These are phyloP conservation scores for Laupala kohalensis DNA, from an alignment of 1,140 invertebrate species.

Conservation along the genomic window DNA sequence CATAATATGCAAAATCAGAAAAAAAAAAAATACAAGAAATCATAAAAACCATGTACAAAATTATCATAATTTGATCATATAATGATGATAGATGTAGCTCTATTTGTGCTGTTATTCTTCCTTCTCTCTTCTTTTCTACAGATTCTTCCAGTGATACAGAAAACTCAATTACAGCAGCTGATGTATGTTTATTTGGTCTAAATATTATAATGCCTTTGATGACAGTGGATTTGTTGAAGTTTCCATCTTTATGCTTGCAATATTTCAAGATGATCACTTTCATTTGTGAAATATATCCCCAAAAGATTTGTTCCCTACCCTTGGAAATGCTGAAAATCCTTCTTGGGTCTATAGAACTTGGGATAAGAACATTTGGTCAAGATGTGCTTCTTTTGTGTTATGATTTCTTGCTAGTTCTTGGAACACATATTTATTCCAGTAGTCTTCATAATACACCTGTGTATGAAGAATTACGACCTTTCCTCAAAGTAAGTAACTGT, in stretches of 20 bases:
- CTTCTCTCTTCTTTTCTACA: slow-evolving; percentile 10
- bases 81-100: no score
- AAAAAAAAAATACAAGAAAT: no score
- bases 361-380: slow-evolving; percentile 49
- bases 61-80: no score
- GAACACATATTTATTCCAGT: slow-evolving; percentile 31
- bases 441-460: slow-evolving; percentile 28
- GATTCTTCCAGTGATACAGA: slow-evolving; percentile 21
- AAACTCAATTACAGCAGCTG: slow-evolving; percentile 35
- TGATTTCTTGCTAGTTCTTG: slow-evolving; percentile 46
- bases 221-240: slow-evolving; percentile 56
- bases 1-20: no score
- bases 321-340: slow-evolving; percentile 42
- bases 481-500: slow-evolving; percentile 43
- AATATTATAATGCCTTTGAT: slow-evolving; percentile 63
- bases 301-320: slow-evolving; percentile 39
- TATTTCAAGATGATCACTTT: slow-evolving; percentile 50
- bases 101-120: no score
- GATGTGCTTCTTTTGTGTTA: slow-evolving; percentile 48
- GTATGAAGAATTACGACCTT: slow-evolving; percentile 42
- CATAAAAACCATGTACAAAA: no score
- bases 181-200: slow-evolving; percentile 56
- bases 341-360: slow-evolving; percentile 50
- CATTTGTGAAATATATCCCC: slow-evolving; percentile 52
- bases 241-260: slow-evolving; percentile 50